Evolutionary conservation across 2,888 invertebrate species (phyloP).

Genomic region (Noctua janthina): DNA sequence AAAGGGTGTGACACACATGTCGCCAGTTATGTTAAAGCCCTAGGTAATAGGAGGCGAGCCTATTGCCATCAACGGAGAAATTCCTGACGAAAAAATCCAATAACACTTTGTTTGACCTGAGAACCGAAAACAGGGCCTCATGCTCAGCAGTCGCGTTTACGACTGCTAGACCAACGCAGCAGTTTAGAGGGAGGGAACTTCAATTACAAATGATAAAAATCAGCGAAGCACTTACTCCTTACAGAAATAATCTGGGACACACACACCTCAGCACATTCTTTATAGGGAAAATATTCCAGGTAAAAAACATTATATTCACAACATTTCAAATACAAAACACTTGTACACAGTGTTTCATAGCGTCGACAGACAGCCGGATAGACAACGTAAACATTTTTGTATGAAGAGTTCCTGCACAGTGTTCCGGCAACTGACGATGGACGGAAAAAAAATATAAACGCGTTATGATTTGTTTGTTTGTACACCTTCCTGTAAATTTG

Average conservation of each 20-base stretch:
- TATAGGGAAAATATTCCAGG: background rate
- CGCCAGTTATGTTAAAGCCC: no score
- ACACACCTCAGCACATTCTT: background rate
- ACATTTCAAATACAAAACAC: background rate
- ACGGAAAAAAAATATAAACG: conserved; percentile 17
- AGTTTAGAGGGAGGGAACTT: no score
- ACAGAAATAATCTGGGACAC: background rate
- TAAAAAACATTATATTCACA: conserved; percentile 3
- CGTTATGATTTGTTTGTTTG: conserved; percentile 28
- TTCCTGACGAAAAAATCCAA: no score
- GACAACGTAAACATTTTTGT: conserved; percentile 53
- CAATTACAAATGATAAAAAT: background rate
- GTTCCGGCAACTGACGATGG: conserved; percentile 27
- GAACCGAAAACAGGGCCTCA: no score
- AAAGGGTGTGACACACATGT: no score
- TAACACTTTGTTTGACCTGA: no score
- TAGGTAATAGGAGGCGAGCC: no score
- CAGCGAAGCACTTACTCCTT: background rate
- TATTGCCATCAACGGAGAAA: no score
- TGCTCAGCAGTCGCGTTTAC: no score
- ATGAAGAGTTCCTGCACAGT: conserved; percentile 46
- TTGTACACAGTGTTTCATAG: conserved; percentile 11
- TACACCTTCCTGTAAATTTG: background rate
- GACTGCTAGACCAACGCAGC: no score
- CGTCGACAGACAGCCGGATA: conserved; percentile 41